These are phyloP conservation scores for Lathamus discolor DNA, from an alignment of 2,113 vertebrate species.

Conservation along the genomic window DNA sequence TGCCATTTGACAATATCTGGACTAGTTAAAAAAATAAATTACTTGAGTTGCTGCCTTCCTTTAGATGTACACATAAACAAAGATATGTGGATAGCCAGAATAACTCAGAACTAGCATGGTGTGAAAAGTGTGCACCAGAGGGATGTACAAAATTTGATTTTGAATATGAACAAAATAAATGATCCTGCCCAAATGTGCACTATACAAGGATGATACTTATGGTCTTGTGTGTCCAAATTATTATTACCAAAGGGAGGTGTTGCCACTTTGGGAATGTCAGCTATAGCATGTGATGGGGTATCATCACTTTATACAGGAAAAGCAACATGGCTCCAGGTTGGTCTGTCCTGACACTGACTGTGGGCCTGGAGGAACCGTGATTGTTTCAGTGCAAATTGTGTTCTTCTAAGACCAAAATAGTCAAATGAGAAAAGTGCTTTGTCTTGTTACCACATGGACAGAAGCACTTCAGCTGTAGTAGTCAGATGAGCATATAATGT, in stretches of 20 bases:
- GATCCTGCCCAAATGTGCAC: neutral
- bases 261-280: neutral
- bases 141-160: neutral
- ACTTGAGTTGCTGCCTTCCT: neutral
- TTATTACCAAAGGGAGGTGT: neutral
- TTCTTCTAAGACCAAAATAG: neutral
- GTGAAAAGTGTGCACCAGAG: neutral
- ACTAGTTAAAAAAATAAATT: neutral
- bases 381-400: neutral
- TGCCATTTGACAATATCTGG: neutral
- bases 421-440: neutral
- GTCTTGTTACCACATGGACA: neutral
- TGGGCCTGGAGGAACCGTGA: rapidly evolving
- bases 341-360: neutral
- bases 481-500: neutral
- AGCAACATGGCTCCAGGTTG: neutral
- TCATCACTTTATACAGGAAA: rapidly evolving
- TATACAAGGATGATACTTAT: neutral
- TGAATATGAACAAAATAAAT: neutral
- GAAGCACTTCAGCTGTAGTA: rapidly evolving
- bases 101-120: neutral
- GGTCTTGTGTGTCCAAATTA: neutral
- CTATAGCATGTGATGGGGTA: neutral
- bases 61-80: neutral
- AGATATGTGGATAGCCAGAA: neutral